A percentile compares a stretch with the other conserved stretches of the same genome.
Evolutionary conservation across 2,797 vertebrate genomes (phyloP).

Genomic region (Limosa lapponica): DNA sequence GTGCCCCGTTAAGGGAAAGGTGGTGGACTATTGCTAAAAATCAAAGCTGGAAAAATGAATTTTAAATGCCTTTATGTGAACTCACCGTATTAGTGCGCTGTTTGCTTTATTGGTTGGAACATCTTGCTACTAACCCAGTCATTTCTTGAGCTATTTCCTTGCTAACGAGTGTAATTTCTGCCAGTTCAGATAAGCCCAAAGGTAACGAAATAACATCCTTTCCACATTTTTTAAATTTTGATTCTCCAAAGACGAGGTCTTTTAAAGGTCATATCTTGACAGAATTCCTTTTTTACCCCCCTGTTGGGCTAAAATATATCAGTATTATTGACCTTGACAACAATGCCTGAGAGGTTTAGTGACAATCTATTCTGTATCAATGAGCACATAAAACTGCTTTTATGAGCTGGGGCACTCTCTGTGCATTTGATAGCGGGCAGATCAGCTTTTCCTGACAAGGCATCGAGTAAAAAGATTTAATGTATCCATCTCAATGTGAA

Average conservation of each 20-base stretch:
- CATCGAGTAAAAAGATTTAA: slow-evolving; percentile 72
- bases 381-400: slow-evolving; percentile 45
- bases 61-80: background rate
- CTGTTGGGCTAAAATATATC: slow-evolving; percentile 60
- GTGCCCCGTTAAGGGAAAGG: background rate
- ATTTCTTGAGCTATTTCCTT: background rate
- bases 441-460: slow-evolving; percentile 74
- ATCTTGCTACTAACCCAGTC: background rate
- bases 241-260: slow-evolving; percentile 51
- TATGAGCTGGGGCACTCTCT: background rate
- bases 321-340: slow-evolving; percentile 72
- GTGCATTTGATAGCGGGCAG: slow-evolving; percentile 41
- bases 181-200: background rate
- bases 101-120: background rate
- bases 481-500: slow-evolving; percentile 73
- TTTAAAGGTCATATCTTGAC: slow-evolving; percentile 75
- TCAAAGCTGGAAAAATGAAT: background rate
- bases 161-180: background rate
- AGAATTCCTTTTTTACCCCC: slow-evolving; percentile 28
- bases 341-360: slow-evolving; percentile 58
- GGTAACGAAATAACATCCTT: background rate
- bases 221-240: background rate
- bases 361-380: slow-evolving; percentile 68
- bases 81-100: background rate
- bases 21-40: background rate